phyloP scores from a whole-genome alignment of 1,140 invertebrate species.

The Drosophila insularis region DNA sequence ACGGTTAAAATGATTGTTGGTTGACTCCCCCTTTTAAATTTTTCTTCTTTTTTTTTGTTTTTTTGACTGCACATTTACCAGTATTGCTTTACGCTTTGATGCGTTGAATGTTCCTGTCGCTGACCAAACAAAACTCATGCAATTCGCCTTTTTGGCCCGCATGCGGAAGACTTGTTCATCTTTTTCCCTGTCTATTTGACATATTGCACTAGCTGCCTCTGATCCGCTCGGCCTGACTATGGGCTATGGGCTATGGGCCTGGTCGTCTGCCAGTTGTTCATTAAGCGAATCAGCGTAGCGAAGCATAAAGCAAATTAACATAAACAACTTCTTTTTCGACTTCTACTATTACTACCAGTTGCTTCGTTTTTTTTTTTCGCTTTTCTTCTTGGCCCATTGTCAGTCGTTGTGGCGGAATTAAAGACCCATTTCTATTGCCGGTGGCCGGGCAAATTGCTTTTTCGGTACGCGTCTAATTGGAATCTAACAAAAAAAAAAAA shows the following conservation, averaged over 20 bases:
- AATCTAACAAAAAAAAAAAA: conserved; percentile 53
- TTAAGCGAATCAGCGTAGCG: conserved; percentile 79
- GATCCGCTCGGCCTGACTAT: conserved; percentile 1
- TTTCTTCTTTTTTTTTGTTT: too few relatives aligned
- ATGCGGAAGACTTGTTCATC: conserved; percentile 44
- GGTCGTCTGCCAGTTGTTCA: conserved; percentile 51
- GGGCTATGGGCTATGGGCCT: not conserved
- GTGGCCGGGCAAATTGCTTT: conserved; percentile 66
- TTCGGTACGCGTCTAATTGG: conserved; percentile 72
- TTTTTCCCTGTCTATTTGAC: conserved; percentile 65
- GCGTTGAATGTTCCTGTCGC: conserved; percentile 59
- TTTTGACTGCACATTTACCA: conserved; percentile 61
- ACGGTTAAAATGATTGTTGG: not conserved
- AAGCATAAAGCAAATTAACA: conserved; percentile 78
- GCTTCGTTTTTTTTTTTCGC: conserved; percentile 12
- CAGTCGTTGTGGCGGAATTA: conserved; percentile 69
- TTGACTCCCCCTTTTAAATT: not conserved
- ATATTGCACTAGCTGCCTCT: conserved; percentile 67
- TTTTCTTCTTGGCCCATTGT: conserved; percentile 34
- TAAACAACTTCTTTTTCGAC: conserved; percentile 76
- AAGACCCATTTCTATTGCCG: conserved; percentile 62
- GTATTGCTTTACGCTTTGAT: conserved; percentile 77
- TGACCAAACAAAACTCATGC: conserved; percentile 49
- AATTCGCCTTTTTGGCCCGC: conserved; percentile 39
- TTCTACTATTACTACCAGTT: conserved; percentile 33